Evolutionary conservation across 2,888 invertebrate genomes (phyloP), one percentile per base, ranked within the genome.

Genomic region (Eueremaeus valkanovi): DNA sequence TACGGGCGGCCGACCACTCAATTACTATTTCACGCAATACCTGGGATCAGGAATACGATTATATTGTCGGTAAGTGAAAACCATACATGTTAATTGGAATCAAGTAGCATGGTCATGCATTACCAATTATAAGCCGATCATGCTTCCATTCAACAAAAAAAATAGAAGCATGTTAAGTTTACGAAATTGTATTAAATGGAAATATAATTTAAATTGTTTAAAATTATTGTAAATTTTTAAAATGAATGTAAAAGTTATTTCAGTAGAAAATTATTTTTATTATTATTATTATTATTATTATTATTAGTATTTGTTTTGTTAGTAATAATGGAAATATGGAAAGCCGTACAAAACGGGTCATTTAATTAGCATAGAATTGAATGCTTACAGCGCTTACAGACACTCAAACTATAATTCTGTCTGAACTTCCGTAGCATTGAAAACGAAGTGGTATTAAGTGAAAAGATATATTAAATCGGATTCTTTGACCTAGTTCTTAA

Each of bases 51-150:
- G 80, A 79, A 61, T 80, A 80, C 77, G 80, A 80, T 76, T 80
- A 79, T 75, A 79, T 80, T 21, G 76, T 80, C n/a, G 78, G 79
- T 79, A 55, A 78, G 79, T 79, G 29, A n/a, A n/a, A n/a, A n/a
- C n/a, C n/a, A n/a, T n/a, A n/a, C n/a, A n/a, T n/a, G n/a, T n/a
- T n/a, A n/a, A n/a, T n/a, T n/a, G n/a, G n/a, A n/a, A n/a, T n/a
- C n/a, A n/a, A n/a, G n/a, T n/a, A n/a, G n/a, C n/a, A n/a, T n/a
- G n/a, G n/a, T n/a, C n/a, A n/a, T n/a, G n/a, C n/a, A n/a, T n/a
- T n/a, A n/a, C n/a, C n/a, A n/a, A n/a, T n/a, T n/a, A n/a, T n/a
- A n/a, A n/a, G n/a, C n/a, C n/a, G n/a, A n/a, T n/a, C n/a, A n/a
- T n/a, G n/a, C n/a, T n/a, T n/a, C n/a, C n/a, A n/a, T n/a, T n/a